phyloP scores from a whole-genome alignment of 2,113 vertebrate genomes.

The Hirundichthys speculiger region DNA sequence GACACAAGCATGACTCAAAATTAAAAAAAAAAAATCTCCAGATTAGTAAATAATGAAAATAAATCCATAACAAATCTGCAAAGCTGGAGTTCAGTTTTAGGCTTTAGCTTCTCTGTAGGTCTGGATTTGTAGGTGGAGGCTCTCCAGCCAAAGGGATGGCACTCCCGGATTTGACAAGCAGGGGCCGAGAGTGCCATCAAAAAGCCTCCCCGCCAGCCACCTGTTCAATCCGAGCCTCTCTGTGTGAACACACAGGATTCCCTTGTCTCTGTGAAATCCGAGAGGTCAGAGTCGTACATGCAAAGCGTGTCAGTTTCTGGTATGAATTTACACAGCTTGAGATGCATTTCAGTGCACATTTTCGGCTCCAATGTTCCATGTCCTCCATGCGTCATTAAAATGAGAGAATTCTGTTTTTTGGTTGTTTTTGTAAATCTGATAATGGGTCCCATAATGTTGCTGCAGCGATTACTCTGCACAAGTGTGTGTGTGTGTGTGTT shows the following conservation, averaged over 20 bases:
- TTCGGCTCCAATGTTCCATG: slow-evolving; percentile 54
- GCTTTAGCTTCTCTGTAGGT: no score
- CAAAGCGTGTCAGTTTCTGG: slow-evolving; percentile 51
- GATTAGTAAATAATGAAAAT: background rate
- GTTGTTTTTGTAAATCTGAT: slow-evolving; percentile 47
- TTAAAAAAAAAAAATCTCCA: background rate
- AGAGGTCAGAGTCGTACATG: slow-evolving; percentile 59
- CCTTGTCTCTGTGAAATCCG: slow-evolving; percentile 63
- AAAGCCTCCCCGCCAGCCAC: slow-evolving; percentile 50
- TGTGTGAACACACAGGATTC: slow-evolving; percentile 52
- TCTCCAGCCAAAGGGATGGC: slow-evolving; percentile 40
- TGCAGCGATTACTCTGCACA: slow-evolving; percentile 1
- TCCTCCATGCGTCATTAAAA: slow-evolving; percentile 66
- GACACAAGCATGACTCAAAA: background rate
- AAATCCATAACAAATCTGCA: no score
- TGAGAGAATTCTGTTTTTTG: slow-evolving; percentile 61
- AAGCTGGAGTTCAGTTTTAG: no score
- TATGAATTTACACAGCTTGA: slow-evolving; percentile 52
- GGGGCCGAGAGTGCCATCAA: slow-evolving; percentile 51
- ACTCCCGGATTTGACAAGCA: slow-evolving; percentile 70
- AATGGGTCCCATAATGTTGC: slow-evolving; percentile 53
- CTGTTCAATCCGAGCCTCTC: slow-evolving; percentile 55
- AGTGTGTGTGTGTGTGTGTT: background rate
- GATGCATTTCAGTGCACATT: slow-evolving; percentile 44
- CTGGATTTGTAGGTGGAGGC: slow-evolving; percentile 13